Evolutionary conservation across 2,888 invertebrate species (phyloP).

Genomic region (Apodemia hepburni): DNA sequence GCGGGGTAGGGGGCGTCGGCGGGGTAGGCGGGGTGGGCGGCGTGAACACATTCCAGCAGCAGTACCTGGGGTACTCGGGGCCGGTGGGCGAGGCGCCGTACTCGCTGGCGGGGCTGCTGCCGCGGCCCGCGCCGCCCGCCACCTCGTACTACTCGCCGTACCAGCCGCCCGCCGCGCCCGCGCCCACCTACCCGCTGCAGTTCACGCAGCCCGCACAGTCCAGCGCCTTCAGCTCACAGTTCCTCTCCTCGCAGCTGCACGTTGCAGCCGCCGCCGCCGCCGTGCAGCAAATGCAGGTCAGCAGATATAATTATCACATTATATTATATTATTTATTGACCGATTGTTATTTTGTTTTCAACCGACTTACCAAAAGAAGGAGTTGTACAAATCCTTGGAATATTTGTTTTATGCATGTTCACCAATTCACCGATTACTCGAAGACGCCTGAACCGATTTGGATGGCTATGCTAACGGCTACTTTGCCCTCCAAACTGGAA

Average conservation of each 20-base stretch:
- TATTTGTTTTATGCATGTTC: no score
- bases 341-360: no score
- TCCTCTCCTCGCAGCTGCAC: constrained; percentile 67
- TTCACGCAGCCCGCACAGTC: constrained; percentile 82
- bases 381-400: no score
- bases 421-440: no score
- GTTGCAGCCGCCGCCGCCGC: constrained; percentile 62
- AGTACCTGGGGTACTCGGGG: constrained; percentile 70
- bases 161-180: constrained; percentile 75
- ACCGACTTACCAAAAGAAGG: no score
- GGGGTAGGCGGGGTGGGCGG: constrained; percentile 66
- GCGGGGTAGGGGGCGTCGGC: constrained; percentile 65
- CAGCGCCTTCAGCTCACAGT: constrained; percentile 69
- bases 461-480: no score
- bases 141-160: constrained; percentile 73
- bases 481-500: no score
- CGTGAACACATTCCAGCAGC: constrained; percentile 72
- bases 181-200: constrained; percentile 82
- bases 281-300: constrained; percentile 73
- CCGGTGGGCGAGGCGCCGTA: constrained; percentile 69
- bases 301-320: no score
- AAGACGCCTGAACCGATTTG: no score
- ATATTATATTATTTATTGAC: no score
- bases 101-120: constrained; percentile 67
- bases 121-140: constrained; percentile 69